Evolutionary conservation across 2,797 vertebrate genomes (phyloP), one percentile per base, ranked within the genome.

Genomic region (Sebastes hubbsi): DNA sequence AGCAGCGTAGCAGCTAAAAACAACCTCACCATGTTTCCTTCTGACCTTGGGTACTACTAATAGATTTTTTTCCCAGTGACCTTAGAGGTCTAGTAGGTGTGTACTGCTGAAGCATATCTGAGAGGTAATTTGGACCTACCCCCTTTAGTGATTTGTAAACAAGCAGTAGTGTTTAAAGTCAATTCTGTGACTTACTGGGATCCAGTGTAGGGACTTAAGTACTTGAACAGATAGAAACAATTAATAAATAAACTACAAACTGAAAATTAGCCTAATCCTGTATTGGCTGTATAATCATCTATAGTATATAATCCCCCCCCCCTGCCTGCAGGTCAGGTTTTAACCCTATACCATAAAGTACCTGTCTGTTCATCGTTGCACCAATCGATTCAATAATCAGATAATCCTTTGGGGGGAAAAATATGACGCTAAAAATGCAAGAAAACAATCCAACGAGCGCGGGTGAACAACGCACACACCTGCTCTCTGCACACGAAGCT

Each of bases 401-500:
- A 81, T 73, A 62, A n/a, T n/a, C 49, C 52, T 22, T 58, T 16
- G 67, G 80, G 80, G 36, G 81, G 55, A 81, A 79, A 73, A 86
- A 90, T 81, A 84, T 91, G 91, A 91, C 90, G 90, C 90, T 87
- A 91, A 88, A 92, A 89, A 89, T 83, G 32, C 55, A 91, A 77
- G 82, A 84, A 88, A 91, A 94, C 90, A 93, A 90, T 83, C 88
- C 88, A 92, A 90, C 59, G 78, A 87, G 64, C 75, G 83, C 76
- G 83, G 80, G 60, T 84, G 89, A 89, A 93, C 85, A 88, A 83
- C 91, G 88, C 92, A 93, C 89, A 93, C 95, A 96, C 96, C 95
- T 96, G 94, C 95, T 95, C 93, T 89, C 77, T 74, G 81, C 81
- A 77, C 92, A 94, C 88, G 84, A 94, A 95, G 92, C 95, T 96